Evolutionary conservation across 2,113 vertebrate species (phyloP).

Genomic region (Pelecanus crispus): DNA sequence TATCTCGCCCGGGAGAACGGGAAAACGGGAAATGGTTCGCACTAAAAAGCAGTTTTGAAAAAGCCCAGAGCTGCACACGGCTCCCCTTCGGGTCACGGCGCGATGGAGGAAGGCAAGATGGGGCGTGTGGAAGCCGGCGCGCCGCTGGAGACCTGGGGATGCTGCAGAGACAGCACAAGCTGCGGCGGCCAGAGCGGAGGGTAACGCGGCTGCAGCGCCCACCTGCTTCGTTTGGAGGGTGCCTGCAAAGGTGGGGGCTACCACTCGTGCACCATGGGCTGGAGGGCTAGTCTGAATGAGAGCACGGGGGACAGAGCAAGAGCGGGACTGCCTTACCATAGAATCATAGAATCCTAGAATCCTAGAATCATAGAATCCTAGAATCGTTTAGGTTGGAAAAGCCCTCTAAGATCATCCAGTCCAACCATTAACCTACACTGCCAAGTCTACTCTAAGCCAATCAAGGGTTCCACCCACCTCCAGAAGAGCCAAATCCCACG

Average conservation of each 20-base stretch:
- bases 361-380: too few species aligned
- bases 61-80: neutral
- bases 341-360: too few species aligned
- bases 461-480: too few species aligned
- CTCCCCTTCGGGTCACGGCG: too few species aligned
- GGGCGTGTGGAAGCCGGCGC: neutral
- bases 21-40: neutral
- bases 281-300: neutral
- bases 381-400: too few species aligned
- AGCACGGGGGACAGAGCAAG: neutral
- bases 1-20: neutral
- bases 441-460: too few species aligned
- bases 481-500: neutral
- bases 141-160: neutral
- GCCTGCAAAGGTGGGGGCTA: neutral
- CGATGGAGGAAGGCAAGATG: neutral
- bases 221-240: rapidly evolving
- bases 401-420: too few species aligned
- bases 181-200: neutral
- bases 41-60: neutral
- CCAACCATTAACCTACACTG: too few species aligned
- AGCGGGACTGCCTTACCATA: neutral
- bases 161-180: neutral
- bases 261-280: neutral
- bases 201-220: neutral